Conservation (phyloP, 2,113 vertebrate species). For the Abramis brama region DNA sequence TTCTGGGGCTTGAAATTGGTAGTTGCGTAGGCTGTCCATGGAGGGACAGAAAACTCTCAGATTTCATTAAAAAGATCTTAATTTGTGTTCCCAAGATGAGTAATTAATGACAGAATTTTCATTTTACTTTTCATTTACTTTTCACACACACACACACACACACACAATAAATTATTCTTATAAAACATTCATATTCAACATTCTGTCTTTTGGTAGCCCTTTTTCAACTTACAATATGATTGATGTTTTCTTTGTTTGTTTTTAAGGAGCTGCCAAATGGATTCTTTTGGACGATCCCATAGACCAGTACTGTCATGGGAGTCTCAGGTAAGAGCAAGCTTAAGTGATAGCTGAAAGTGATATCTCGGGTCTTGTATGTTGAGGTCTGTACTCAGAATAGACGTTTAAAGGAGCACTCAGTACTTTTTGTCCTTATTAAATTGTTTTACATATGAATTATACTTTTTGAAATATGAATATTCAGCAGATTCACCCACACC, state of each 20-base stretch:
- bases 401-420: neutral
- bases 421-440: neutral
- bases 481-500: neutral
- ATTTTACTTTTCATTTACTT: too few species aligned
- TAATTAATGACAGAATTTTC: too few species aligned
- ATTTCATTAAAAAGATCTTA: too few species aligned
- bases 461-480: neutral
- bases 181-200: neutral
- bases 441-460: neutral
- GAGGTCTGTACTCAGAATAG: neutral
- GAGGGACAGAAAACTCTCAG: too few species aligned
- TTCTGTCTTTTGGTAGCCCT: neutral
- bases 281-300: neutral
- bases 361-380: neutral
- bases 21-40: too few species aligned
- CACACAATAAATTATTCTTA: neutral
- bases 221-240: neutral
- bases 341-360: neutral
- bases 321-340: neutral
- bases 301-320: neutral
- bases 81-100: too few species aligned
- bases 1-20: too few species aligned
- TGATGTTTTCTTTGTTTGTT: neutral
- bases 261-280: neutral
- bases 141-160: too few species aligned